Evolutionary conservation across 2,797 vertebrate species (phyloP).

Genomic region (Xerus rutilus): DNA sequence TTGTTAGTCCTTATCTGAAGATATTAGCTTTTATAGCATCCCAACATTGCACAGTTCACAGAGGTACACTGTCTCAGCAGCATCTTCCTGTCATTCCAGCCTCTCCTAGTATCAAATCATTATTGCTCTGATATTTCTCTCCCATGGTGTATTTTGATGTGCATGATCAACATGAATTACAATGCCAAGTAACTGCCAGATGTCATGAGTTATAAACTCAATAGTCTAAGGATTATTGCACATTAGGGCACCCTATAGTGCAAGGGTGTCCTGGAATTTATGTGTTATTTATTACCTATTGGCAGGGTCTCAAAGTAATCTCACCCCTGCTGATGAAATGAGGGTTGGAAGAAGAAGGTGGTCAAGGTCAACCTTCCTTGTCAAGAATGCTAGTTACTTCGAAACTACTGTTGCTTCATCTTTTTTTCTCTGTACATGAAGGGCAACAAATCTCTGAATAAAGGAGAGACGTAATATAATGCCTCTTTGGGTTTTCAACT

Average conservation of each 20-base stretch:
- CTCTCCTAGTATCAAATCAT: background rate
- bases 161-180: slow-evolving; percentile 78
- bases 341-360: slow-evolving; percentile 37
- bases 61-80: background rate
- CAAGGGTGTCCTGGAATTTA: slow-evolving; percentile 83
- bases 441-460: background rate
- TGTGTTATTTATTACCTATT: slow-evolving; percentile 82
- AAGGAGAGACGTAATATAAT: background rate
- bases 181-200: slow-evolving; percentile 85
- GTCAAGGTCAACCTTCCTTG: slow-evolving; percentile 70
- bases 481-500: background rate
- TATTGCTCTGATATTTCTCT: slow-evolving; percentile 49
- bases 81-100: background rate
- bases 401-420: slow-evolving; percentile 23
- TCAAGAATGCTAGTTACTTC: slow-evolving; percentile 57
- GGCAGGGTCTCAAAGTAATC: slow-evolving; percentile 81
- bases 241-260: slow-evolving; percentile 81
- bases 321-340: slow-evolving; percentile 82
- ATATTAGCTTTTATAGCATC: slow-evolving; percentile 45
- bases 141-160: slow-evolving; percentile 65
- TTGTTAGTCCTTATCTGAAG: slow-evolving; percentile 61
- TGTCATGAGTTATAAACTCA: slow-evolving; percentile 84
- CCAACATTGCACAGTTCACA: rapidly evolving
- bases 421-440: slow-evolving; percentile 57
- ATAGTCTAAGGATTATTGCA: slow-evolving; percentile 86